Evolutionary conservation across 2,888 invertebrate species (phyloP).

Genomic region (Cryptus viduatorius): DNA sequence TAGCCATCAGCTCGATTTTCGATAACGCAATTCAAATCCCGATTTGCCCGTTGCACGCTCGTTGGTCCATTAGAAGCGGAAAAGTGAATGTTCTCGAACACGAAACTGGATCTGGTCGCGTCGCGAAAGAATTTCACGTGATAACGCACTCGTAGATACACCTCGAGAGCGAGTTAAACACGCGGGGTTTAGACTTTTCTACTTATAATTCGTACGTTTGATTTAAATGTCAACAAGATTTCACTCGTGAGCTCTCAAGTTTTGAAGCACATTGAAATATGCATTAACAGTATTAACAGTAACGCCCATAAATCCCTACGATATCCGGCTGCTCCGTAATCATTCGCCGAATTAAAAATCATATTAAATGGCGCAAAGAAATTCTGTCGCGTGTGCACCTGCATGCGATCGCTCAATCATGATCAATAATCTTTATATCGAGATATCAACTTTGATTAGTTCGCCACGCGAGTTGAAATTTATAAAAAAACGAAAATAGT

Average conservation of each 20-base stretch:
- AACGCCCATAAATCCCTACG: slow-evolving; percentile 34
- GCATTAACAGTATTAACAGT: slow-evolving; percentile 57
- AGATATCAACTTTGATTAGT: background rate
- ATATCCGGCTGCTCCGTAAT: background rate
- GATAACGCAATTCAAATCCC: slow-evolving; percentile 57
- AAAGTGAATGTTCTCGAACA: slow-evolving; percentile 66
- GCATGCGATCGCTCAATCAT: slow-evolving; percentile 66
- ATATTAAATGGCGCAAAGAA: slow-evolving; percentile 16
- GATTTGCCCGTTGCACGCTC: background rate
- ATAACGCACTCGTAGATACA: slow-evolving; percentile 56
- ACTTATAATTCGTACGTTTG: slow-evolving; percentile 64
- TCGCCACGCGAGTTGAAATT: slow-evolving; percentile 2
- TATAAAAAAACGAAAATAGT: slow-evolving; percentile 61
- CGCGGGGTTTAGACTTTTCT: slow-evolving; percentile 51
- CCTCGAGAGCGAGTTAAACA: background rate
- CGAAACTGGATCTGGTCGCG: slow-evolving; percentile 66
- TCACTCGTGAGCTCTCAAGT: slow-evolving; percentile 56
- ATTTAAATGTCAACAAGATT: slow-evolving; percentile 69
- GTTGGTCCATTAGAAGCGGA: slow-evolving; percentile 35
- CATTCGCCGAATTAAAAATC: slow-evolving; percentile 7
- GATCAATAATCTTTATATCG: slow-evolving; percentile 54
- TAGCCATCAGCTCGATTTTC: slow-evolving; percentile 44
- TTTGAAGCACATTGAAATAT: slow-evolving; percentile 55
- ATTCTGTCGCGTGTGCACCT: slow-evolving; percentile 51
- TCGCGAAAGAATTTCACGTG: slow-evolving; percentile 65